A percentile compares a stretch with the other conserved stretches of the same genome.
Conservation (phyloP, 2,113 vertebrate species). For the Microtus richardsoni region DNA sequence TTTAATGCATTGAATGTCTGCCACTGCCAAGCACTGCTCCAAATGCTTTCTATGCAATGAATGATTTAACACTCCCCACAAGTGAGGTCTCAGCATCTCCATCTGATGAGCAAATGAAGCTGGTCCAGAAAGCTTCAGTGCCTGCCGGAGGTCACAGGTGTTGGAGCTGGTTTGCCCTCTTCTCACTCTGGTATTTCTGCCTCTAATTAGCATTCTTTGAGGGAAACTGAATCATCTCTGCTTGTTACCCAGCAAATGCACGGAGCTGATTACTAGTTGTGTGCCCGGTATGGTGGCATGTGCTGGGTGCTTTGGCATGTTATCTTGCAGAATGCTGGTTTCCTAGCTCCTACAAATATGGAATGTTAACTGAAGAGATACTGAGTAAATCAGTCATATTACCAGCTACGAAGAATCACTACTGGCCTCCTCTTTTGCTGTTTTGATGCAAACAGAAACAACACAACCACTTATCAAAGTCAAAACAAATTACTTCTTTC, state of each 20-base stretch:
- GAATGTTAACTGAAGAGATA: not conserved
- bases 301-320: not conserved
- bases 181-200: too few relatives aligned
- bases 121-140: not conserved
- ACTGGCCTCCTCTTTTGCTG: not conserved
- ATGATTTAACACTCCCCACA: not conserved
- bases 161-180: too few relatives aligned
- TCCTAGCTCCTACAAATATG: not conserved
- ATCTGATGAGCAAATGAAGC: not conserved
- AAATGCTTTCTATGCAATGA: not conserved
- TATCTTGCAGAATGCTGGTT: not conserved
- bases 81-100: not conserved
- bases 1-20: not conserved
- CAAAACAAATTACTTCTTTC: slow-evolving; percentile 22
- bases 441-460: not conserved
- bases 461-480: not conserved
- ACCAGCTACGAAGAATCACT: not conserved
- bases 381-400: not conserved
- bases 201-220: not conserved
- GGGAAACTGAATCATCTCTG: not conserved
- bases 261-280: not conserved
- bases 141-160: not conserved
- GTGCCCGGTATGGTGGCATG: not conserved
- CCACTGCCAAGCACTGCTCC: not conserved
- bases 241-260: not conserved